Conservation (phyloP, 2,797 vertebrate genomes). For the Anniella stebbinsi region DNA sequence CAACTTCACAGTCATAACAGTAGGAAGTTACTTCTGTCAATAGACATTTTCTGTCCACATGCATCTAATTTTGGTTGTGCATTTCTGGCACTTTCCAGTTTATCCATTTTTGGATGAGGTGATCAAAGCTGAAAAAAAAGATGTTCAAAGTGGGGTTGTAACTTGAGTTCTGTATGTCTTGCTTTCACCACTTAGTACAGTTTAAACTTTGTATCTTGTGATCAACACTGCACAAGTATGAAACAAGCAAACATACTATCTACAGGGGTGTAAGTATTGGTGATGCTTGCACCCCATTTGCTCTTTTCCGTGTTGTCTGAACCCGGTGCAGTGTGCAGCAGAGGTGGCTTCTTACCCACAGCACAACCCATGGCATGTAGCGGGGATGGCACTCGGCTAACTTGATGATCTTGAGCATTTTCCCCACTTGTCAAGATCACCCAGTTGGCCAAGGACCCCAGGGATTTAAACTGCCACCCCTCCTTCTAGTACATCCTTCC, state of each 20-base stretch:
- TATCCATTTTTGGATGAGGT: background rate
- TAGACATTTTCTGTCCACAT: background rate
- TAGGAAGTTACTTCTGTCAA: background rate
- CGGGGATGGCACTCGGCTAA: too few species aligned
- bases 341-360: too few species aligned
- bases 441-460: too few species aligned
- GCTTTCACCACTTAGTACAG: background rate
- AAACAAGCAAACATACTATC: background rate
- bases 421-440: too few species aligned
- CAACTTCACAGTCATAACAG: background rate
- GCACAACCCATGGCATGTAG: too few species aligned
- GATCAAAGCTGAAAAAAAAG: background rate
- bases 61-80: rapidly evolving
- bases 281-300: too few species aligned
- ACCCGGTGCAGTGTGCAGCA: too few species aligned
- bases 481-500: too few species aligned
- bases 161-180: background rate
- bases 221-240: background rate
- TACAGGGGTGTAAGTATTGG: background rate
- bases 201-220: background rate
- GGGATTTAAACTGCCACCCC: too few species aligned
- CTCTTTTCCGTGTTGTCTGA: too few species aligned
- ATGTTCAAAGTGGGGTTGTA: background rate
- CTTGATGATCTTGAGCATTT: too few species aligned
- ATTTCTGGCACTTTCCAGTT: background rate